phyloP scores from a whole-genome alignment of 2,888 invertebrate species.

The Chaitophorus viminalis region DNA sequence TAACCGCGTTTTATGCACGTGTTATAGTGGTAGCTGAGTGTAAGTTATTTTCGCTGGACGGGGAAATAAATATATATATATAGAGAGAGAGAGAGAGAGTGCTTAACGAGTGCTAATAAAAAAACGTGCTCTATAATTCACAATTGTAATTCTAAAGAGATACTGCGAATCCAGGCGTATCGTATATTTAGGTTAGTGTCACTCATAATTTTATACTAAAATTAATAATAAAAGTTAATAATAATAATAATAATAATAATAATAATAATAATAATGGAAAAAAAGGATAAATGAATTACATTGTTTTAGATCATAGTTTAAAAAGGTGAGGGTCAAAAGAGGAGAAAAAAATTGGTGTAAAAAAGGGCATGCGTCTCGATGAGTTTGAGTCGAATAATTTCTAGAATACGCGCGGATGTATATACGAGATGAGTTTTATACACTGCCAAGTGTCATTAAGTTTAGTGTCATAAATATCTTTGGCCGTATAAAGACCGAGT shows the following conservation, averaged over 20 bases:
- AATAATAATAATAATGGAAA: neutral
- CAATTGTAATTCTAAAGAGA: constrained; percentile 22
- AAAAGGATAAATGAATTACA: neutral
- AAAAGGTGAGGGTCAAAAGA: neutral
- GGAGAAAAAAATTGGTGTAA: neutral
- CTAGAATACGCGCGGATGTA: neutral
- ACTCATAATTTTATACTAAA: neutral
- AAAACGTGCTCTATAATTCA: constrained; percentile 12
- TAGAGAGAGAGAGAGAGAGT: neutral
- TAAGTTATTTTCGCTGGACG: neutral
- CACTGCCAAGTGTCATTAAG: constrained; percentile 32
- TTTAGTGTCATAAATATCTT: constrained; percentile 58
- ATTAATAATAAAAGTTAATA: constrained; percentile 16
- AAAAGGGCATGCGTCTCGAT: neutral
- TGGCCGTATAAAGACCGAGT: constrained; percentile 50
- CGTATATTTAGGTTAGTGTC: constrained; percentile 40
- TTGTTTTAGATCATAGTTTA: neutral
- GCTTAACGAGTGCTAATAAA: constrained; percentile 7
- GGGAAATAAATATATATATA: neutral
- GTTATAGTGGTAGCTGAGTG: neutral
- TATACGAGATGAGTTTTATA: constrained; percentile 5
- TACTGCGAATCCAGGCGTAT: neutral
- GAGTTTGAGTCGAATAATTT: constrained; percentile 15
- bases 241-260: constrained; percentile 10
- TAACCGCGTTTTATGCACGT: neutral